Conservation (phyloP, 2,888 invertebrate species). For the Dicroscelio sp. region DNA sequence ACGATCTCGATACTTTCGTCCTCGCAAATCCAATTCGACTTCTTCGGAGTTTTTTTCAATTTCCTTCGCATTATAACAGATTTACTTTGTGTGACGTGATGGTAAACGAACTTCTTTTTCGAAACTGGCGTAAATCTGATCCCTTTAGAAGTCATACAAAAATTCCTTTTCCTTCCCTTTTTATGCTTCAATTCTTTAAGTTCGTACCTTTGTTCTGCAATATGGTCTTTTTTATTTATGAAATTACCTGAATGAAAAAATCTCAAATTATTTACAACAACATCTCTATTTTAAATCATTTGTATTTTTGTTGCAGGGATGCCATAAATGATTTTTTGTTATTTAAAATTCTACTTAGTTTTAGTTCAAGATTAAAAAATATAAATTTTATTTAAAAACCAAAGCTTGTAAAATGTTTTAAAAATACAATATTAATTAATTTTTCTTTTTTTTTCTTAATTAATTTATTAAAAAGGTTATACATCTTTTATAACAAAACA, state of each 20-base stretch:
- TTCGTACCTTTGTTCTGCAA: constrained; percentile 10
- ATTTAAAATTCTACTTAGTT: no score
- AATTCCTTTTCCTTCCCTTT: background rate
- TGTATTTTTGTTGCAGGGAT: no score
- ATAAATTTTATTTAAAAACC: background rate
- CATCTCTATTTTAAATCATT: no score
- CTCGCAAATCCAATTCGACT: background rate
- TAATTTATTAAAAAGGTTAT: no score
- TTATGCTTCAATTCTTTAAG: no score
- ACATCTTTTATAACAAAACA: no score
- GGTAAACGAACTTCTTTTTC: background rate
- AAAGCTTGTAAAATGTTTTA: background rate
- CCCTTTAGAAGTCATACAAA: background rate
- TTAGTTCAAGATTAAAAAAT: no score
- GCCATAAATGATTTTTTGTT: background rate
- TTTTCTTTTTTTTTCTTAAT: no score
- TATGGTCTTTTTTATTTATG: background rate
- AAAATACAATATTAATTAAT: no score
- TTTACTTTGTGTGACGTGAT: background rate
- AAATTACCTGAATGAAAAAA: background rate
- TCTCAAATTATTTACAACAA: background rate
- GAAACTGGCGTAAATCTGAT: background rate
- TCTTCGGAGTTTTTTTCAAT: background rate
- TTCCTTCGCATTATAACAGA: background rate
- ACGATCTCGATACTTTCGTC: background rate